phyloP scores from a whole-genome alignment of 2,113 vertebrate species.

The Progne subis region DNA sequence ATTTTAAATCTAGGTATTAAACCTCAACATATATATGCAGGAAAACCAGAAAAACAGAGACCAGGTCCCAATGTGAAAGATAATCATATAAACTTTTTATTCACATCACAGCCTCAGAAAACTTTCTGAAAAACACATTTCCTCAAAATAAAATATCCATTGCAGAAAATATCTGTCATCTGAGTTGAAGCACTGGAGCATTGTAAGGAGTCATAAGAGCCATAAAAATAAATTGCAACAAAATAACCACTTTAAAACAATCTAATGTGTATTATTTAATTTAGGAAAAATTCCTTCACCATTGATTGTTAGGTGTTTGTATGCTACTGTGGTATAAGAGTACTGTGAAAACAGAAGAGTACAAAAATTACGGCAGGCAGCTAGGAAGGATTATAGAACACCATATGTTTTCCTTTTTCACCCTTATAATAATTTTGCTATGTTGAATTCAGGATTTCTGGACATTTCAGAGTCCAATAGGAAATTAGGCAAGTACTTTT shows the following conservation, averaged over 20 bases:
- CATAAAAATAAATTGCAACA: constrained; percentile 29
- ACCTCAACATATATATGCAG: background rate
- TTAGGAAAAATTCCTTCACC: background rate
- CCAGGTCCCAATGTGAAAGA: background rate
- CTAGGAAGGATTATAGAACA: background rate
- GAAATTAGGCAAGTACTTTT: background rate
- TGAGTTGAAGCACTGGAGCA: background rate
- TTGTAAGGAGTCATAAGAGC: background rate
- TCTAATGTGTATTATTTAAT: constrained; percentile 1
- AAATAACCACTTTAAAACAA: constrained; percentile 42
- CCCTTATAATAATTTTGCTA: background rate
- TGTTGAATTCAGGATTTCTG: background rate
- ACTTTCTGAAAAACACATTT: constrained; percentile 14
- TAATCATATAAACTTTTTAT: background rate
- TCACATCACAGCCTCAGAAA: background rate
- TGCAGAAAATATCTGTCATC: constrained; percentile 29
- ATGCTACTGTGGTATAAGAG: background rate
- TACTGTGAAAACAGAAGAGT: background rate
- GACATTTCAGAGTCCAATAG: background rate
- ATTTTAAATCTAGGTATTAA: background rate
- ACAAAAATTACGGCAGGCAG: background rate
- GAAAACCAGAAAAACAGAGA: background rate
- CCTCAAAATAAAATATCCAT: constrained; percentile 14
- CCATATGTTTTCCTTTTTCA: background rate
- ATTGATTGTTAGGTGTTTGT: background rate